Base-by-base conservation (phyloP, 1,140 invertebrate species). In the Drosophila seguyi region DNA sequence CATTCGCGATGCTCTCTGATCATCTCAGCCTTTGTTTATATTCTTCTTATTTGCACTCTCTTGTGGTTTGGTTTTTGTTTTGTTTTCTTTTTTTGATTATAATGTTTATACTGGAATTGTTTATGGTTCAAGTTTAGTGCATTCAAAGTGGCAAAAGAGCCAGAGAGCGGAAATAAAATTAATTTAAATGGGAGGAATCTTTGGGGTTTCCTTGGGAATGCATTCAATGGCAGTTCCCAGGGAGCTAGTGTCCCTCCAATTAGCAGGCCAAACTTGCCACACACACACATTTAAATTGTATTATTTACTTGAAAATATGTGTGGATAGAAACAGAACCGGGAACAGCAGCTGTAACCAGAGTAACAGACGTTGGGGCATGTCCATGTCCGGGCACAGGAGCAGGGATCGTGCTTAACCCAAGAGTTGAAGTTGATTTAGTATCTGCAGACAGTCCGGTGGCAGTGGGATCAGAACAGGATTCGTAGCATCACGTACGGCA, bases 371-470 rank as follows among this genome's bases (percentile, higher is more conserved):
- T 6, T 10, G 53, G 20, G 22, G 16, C 36, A 60, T 29, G 42
- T n/a, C 25, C 62, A 34, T 52, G 31, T 55, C 52, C 52, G 31
- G 11, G 11, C 11, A 5, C 31, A 34, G 31, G 11, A 11, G 31
- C 31, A 13, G 31, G 68, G 68, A 72, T 72, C 68, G 81, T 85
- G 81, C 82, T 61, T 60, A 60, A 16, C 20, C 29, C 31, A 45
- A 61, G 60, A 79, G 71, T 74, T 84, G 72, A 82, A 84, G 81
- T 79, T 91, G 90, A 91, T 91, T 91, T 90, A 91, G 85, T 90
- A 81, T 81, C 85, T 83, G 76, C 66, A 86, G 90, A 90, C 90
- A 90, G 76, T 74, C 85, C 76, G 66, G 38, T 67, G 63, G 77
- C 75, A 48, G 47, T 29, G 47, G 47, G 47, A 50, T 50, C 47